Evolutionary conservation across 2,888 invertebrate genomes (phyloP), one percentile per base, ranked within the genome.

Genomic region (Ormyrus labotus): DNA sequence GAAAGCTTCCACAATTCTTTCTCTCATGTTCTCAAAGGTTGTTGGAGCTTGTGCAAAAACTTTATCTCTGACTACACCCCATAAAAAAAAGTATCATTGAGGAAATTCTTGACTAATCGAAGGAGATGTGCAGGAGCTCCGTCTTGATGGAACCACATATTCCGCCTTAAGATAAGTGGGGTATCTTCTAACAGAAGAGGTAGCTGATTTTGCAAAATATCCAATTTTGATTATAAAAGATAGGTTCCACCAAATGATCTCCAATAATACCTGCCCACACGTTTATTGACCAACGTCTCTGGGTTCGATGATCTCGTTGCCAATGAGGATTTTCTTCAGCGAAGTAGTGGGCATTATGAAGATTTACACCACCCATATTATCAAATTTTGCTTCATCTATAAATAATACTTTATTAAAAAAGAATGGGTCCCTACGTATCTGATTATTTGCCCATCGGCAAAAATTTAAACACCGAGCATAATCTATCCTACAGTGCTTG

Each of bases 111-210:
- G 58, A 58, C 11, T 58, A n/a, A 58, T 58, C 58, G 58, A 58
- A 58, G 6, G 58, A 3, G 58, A 58, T 58, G 58, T 58, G 58
- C 58, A 58, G 1, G 58, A 58, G 58, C 58, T 58, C 58, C 58
- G n/a, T 10, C 58, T 58, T 58, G 58, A 58, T 5, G 58, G n/a
- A 58, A 58, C 58, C 58, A 58, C 58, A 58, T 58, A 58, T 58
- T n/a, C 11, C 11, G 58, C 11, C 1, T 9, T 58, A n/a, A 10
- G n/a, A 58, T 58, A 58, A 2, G 13, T 58, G 58, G 13, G 11
- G 1, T 10, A 13, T 58, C 58, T 58, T 34, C 34, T 34, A 34
- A 34, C 53, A 53, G 0, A n/a, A n/a, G n/a, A n/a, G n/a, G n/a
- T n/a, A n/a, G n/a, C n/a, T n/a, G n/a, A n/a, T n/a, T n/a, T n/a